Evolutionary conservation across 2,113 vertebrate genomes (phyloP).

Genomic region (Hyla sarda): DNA sequence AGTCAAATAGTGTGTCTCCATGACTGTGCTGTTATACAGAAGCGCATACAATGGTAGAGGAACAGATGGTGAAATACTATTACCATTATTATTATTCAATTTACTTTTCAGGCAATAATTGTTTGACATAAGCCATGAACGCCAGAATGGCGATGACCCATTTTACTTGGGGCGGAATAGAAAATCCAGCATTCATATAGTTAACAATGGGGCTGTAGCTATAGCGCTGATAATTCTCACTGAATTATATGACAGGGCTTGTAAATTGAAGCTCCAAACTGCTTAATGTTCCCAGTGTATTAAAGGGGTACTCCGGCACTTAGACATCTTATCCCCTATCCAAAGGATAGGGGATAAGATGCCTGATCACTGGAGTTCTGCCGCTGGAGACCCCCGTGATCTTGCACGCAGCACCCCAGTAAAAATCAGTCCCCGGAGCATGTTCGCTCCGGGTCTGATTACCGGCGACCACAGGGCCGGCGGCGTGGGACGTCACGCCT

Average conservation of each 20-base stretch:
- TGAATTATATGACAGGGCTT: background rate
- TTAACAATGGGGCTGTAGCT: background rate
- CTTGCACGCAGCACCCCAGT: too few species aligned
- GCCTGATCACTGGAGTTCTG: too few species aligned
- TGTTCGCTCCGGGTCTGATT: too few species aligned
- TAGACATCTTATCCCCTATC: too few species aligned
- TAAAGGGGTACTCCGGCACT: too few species aligned
- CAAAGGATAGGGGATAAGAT: too few species aligned
- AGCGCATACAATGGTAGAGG: background rate
- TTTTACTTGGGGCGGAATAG: background rate
- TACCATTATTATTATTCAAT: slow-evolving; percentile 7
- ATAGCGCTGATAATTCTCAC: background rate
- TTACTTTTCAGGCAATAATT: slow-evolving; percentile 9
- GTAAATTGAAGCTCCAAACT: background rate
- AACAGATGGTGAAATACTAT: slow-evolving; percentile 7
- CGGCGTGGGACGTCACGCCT: too few species aligned
- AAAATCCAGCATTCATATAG: background rate
- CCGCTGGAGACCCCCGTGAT: too few species aligned
- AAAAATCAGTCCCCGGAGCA: too few species aligned
- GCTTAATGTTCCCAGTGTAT: background rate
- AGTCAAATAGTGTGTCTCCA: background rate
- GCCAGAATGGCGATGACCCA: background rate
- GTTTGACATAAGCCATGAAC: background rate
- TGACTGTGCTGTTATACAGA: slow-evolving; percentile 1
- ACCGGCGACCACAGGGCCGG: too few species aligned